Conservation (phyloP, 2,113 vertebrate genomes). For the Neotoma lepida region DNA sequence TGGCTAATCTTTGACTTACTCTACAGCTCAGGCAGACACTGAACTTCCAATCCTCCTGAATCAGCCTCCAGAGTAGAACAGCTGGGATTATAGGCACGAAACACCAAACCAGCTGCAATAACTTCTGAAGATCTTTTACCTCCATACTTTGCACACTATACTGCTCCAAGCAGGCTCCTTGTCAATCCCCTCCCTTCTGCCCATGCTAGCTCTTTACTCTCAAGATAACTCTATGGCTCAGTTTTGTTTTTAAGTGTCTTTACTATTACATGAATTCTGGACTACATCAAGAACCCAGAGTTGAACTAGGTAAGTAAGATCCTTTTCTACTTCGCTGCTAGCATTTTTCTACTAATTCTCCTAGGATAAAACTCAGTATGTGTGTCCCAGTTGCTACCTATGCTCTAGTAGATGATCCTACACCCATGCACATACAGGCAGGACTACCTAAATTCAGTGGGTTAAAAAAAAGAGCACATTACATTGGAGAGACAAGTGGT, state of each 20-base stretch:
- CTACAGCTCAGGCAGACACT: not conserved
- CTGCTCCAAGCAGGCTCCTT: not conserved
- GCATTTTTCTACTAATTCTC: not conserved
- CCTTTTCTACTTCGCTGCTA: not conserved
- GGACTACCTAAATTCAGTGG: not conserved
- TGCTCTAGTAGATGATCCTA: not conserved
- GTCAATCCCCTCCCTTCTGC: not conserved
- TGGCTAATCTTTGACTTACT: not conserved
- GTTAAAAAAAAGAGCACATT: not conserved
- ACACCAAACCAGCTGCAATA: not conserved
- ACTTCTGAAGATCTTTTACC: not conserved
- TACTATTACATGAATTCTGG: not conserved
- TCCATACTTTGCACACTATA: accelerated
- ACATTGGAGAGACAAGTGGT: not conserved
- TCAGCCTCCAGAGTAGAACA: not conserved
- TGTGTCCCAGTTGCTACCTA: not conserved
- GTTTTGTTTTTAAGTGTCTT: not conserved
- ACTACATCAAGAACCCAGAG: not conserved
- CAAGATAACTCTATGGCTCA: not conserved
- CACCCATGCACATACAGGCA: not conserved
- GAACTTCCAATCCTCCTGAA: not conserved
- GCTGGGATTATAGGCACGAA: not conserved
- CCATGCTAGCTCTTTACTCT: not conserved
- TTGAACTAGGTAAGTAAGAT: not conserved
- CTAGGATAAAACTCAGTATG: no score